Percentiles rank a stretch among this genome's conserved stretches.
phyloP scores from a whole-genome alignment of 2,113 vertebrate species.

The Ciconia stormi region DNA sequence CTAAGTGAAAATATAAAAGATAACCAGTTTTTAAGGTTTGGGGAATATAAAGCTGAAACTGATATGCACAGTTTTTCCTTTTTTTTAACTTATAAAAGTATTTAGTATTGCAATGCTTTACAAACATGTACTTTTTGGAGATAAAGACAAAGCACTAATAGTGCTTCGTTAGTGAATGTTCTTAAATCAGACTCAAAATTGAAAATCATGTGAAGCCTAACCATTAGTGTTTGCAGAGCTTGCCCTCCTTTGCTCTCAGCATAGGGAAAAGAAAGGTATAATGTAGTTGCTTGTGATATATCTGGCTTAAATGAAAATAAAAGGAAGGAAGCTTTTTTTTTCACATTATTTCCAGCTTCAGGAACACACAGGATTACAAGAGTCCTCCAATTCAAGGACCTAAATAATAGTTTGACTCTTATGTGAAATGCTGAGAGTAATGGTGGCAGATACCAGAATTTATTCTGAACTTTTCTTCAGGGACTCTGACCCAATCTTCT shows the following conservation, averaged over 20 bases:
- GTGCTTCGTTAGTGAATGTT: not conserved
- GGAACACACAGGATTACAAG: not conserved
- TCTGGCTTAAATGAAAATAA: not conserved
- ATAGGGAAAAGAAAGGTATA: not conserved
- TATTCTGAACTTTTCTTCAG: constrained; percentile 33
- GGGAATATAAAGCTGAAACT: not conserved
- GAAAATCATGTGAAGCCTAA: not conserved
- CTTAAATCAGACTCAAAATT: not conserved
- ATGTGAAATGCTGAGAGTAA: constrained; percentile 57
- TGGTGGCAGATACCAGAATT: constrained; percentile 21
- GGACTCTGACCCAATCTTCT: constrained; percentile 13
- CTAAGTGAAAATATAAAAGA: not conserved
- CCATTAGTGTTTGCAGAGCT: not conserved
- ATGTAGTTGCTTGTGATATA: not conserved
- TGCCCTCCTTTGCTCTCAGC: constrained; percentile 42
- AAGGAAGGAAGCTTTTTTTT: not conserved
- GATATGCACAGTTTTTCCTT: not conserved
- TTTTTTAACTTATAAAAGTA: not conserved
- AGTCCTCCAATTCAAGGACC: not conserved
- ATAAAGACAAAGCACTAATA: not conserved
- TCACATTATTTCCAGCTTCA: not conserved
- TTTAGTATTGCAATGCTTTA: not conserved
- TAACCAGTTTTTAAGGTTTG: not conserved
- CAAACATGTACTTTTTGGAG: not conserved
- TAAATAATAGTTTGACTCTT: not conserved